phyloP scores from a whole-genome alignment of 1,140 invertebrate species.

The Trigoniulus corallinus region DNA sequence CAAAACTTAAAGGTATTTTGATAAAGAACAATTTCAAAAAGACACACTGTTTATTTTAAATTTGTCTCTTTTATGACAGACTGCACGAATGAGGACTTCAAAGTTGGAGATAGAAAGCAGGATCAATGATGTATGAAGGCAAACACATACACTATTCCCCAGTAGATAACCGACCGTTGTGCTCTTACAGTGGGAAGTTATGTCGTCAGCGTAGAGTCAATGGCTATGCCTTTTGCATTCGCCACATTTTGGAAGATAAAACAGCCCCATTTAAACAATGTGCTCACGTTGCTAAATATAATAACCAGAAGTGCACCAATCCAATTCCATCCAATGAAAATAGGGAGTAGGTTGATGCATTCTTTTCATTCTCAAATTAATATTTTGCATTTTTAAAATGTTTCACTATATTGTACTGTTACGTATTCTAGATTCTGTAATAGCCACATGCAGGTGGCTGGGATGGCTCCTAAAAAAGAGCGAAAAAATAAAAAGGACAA shows the following conservation, averaged over 20 bases:
- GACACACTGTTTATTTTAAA: too few species aligned
- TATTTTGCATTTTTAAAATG: background rate
- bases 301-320: slow-evolving; percentile 28
- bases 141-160: slow-evolving; percentile 35
- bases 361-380: slow-evolving; percentile 3
- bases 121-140: slow-evolving; percentile 32
- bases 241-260: slow-evolving; percentile 29
- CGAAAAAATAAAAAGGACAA: slow-evolving; percentile 32
- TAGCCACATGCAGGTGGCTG: slow-evolving; percentile 36
- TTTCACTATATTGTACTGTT: background rate
- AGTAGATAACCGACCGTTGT: slow-evolving; percentile 32
- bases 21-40: too few species aligned
- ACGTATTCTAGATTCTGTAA: slow-evolving; percentile 30
- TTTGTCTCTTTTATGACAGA: too few species aligned
- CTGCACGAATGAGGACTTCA: too few species aligned
- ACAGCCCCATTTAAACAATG: slow-evolving; percentile 29
- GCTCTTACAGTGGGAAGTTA: slow-evolving; percentile 32
- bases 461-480: slow-evolving; percentile 34
- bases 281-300: slow-evolving; percentile 27
- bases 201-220: slow-evolving; percentile 33
- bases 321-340: slow-evolving; percentile 31
- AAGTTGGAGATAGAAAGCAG: too few species aligned
- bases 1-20: too few species aligned
- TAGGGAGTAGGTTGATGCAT: slow-evolving; percentile 21
- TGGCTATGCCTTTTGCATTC: slow-evolving; percentile 34